Evolutionary conservation across 1,140 invertebrate species (phyloP).

Genomic region (Drosophila cardini): DNA sequence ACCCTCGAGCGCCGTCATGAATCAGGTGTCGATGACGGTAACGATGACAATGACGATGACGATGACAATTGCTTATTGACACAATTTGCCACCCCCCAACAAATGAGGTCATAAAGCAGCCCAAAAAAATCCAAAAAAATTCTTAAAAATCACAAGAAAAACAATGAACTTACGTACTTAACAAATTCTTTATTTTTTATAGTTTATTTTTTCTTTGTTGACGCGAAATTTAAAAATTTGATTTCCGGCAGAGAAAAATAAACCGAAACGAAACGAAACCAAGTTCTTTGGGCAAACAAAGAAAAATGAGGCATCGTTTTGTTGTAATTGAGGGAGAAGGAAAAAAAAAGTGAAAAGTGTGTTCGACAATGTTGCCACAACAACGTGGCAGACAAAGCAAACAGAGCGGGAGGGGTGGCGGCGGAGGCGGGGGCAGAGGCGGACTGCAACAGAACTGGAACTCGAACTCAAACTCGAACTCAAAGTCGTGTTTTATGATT

Average conservation of each 20-base stretch:
- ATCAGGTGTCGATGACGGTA: slow-evolving; percentile 54
- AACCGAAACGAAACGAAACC: slow-evolving; percentile 18
- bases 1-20: slow-evolving; percentile 46
- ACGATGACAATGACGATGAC: background rate
- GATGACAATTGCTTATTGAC: slow-evolving; percentile 72
- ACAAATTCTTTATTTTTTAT: slow-evolving; percentile 48
- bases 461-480: slow-evolving; percentile 19
- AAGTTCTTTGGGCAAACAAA: slow-evolving; percentile 51
- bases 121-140: background rate
- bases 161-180: slow-evolving; percentile 46
- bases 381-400: slow-evolving; percentile 26
- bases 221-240: slow-evolving; percentile 54
- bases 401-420: slow-evolving; percentile 27
- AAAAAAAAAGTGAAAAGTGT: slow-evolving; percentile 79
- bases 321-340: slow-evolving; percentile 66
- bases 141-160: too few relatives aligned
- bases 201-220: slow-evolving; percentile 24
- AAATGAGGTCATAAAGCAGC: slow-evolving; percentile 69
- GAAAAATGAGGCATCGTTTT: slow-evolving; percentile 24
- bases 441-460: slow-evolving; percentile 8
- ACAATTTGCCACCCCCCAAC: slow-evolving; percentile 65
- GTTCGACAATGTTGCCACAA: slow-evolving; percentile 64
- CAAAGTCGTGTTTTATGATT: slow-evolving; percentile 66
- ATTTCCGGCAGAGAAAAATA: slow-evolving; percentile 54
- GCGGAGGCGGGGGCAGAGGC: background rate